Conservation (phyloP, 1,140 invertebrate genomes). For the Drosophila carrolli region DNA sequence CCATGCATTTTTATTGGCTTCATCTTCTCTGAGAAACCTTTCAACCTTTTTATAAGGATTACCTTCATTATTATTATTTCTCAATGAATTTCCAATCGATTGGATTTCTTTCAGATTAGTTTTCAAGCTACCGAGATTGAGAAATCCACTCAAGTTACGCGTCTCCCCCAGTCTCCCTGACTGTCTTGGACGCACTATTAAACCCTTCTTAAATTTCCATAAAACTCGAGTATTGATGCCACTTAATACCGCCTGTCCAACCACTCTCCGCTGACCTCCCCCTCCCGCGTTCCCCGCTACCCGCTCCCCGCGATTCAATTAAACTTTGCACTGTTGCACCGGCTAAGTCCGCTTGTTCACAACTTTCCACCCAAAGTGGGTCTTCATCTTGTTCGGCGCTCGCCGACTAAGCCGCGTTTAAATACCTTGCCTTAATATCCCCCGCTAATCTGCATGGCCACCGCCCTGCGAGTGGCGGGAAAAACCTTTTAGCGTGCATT, state of each 20-base stretch:
- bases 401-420: constrained; percentile 72
- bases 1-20: constrained; percentile 8
- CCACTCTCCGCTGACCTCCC: background rate
- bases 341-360: constrained; percentile 70
- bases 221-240: constrained; percentile 60
- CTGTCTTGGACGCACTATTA: constrained; percentile 11
- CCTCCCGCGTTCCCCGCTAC: background rate
- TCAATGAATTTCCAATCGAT: constrained; percentile 50
- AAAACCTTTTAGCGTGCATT: constrained; percentile 78
- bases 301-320: constrained; percentile 55
- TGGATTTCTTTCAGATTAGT: constrained; percentile 43
- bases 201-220: constrained; percentile 62
- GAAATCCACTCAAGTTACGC: constrained; percentile 50
- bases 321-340: constrained; percentile 74
- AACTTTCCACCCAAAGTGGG: constrained; percentile 71
- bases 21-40: background rate
- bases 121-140: constrained; percentile 53
- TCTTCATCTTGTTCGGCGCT: constrained; percentile 20
- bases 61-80: constrained; percentile 46
- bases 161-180: background rate
- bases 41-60: constrained; percentile 25
- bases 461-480: constrained; percentile 36
- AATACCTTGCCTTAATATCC: constrained; percentile 70
- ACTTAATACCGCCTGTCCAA: constrained; percentile 50
- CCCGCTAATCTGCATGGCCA: constrained; percentile 74